Evolutionary conservation across 2,797 vertebrate species (phyloP).

Genomic region (Gymnothorax reevesii): DNA sequence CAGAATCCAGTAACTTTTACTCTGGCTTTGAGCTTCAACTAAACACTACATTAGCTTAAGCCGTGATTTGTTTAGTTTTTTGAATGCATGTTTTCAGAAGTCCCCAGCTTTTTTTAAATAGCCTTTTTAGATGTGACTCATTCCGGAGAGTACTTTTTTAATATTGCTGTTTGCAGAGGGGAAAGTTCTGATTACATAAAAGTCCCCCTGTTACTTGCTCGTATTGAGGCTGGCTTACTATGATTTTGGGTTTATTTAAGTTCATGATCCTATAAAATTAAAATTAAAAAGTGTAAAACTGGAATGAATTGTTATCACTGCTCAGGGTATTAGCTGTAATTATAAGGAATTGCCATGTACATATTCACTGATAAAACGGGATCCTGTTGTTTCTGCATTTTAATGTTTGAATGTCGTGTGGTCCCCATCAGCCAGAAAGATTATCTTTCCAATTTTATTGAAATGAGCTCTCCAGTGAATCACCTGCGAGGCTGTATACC

Average conservation of each 20-base stretch:
- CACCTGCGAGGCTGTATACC: conserved; percentile 17
- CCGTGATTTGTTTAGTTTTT: background rate
- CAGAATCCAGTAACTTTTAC: too few relatives aligned
- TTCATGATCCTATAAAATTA: conserved; percentile 26
- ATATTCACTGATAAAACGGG: conserved; percentile 29
- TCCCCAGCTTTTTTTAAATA: background rate
- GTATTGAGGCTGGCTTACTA: conserved; percentile 18
- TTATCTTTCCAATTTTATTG: conserved; percentile 24
- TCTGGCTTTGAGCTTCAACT: background rate
- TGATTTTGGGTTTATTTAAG: conserved; percentile 12
- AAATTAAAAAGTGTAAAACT: conserved; percentile 30
- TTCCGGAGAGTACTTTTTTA: background rate
- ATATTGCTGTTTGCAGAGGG: background rate
- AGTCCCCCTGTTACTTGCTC: background rate
- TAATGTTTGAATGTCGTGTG: conserved; percentile 10
- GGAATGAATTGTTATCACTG: conserved; percentile 15
- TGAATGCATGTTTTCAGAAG: background rate
- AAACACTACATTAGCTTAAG: background rate
- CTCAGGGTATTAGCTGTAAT: conserved; percentile 32
- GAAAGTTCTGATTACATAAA: background rate
- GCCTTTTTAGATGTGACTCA: background rate
- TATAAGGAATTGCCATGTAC: conserved; percentile 16
- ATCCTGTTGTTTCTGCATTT: conserved; percentile 21
- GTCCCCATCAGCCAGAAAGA: conserved; percentile 15
- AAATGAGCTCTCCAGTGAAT: conserved; percentile 32